phyloP scores from a whole-genome alignment of 2,888 invertebrate species.

The Penaeus monodon region DNA sequence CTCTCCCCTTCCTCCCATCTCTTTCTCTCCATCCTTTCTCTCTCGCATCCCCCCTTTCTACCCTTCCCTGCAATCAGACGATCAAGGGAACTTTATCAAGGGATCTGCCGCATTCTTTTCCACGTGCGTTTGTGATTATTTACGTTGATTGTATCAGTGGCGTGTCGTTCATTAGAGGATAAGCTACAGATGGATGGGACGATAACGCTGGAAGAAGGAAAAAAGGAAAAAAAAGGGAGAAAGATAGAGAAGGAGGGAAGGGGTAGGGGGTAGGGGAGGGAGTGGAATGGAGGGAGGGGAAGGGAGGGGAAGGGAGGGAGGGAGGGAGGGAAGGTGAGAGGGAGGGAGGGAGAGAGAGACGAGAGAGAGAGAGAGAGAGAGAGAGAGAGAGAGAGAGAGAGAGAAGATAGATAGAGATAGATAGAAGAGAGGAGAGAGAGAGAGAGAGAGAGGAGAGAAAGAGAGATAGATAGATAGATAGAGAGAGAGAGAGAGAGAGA shows the following conservation, averaged over 20 bases:
- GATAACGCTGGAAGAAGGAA: too few relatives aligned
- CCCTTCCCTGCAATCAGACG: background rate
- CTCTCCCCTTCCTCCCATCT: background rate
- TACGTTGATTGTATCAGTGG: too few relatives aligned
- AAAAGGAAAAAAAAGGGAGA: too few relatives aligned
- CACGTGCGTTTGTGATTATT: too few relatives aligned
- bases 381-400: constrained; percentile 5
- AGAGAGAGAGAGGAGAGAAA: background rate
- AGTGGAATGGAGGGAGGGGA: background rate
- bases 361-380: background rate
- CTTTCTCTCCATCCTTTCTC: background rate
- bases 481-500: too few relatives aligned
- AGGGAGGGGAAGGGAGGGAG: too few relatives aligned
- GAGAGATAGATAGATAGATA: too few relatives aligned
- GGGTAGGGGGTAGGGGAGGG: background rate
- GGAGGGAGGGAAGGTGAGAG: background rate
- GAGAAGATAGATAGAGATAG: too few relatives aligned
- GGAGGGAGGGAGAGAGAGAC: background rate
- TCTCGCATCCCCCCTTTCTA: background rate
- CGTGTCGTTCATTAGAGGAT: too few relatives aligned
- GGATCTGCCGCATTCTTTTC: too few relatives aligned
- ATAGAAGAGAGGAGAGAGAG: too few relatives aligned
- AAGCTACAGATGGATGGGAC: too few relatives aligned
- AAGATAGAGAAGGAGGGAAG: background rate
- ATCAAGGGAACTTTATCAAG: background rate